These are phyloP conservation scores for Pararge aegeria DNA, from an alignment of 1,140 invertebrate genomes.

Conservation along the genomic window DNA sequence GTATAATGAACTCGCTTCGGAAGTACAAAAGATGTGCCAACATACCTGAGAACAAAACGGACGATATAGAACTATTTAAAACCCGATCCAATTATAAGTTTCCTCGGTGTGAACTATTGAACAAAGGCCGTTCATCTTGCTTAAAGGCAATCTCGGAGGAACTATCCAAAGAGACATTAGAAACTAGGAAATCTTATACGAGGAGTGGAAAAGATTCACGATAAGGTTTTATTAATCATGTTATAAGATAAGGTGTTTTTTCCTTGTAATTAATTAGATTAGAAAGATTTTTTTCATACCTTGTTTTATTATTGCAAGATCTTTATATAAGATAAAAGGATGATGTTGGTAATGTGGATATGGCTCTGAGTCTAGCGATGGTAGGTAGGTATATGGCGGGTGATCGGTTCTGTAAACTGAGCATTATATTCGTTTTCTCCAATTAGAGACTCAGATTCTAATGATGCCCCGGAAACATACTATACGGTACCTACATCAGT, in stretches of 20 bases:
- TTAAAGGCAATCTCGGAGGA: slow-evolving; percentile 53
- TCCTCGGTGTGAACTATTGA: slow-evolving; percentile 41
- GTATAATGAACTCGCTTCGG: slow-evolving; percentile 50
- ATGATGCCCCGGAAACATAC: too few species aligned
- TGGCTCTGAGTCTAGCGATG: too few species aligned
- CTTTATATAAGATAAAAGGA: too few species aligned
- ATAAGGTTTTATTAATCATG: neutral
- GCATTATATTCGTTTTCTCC: too few species aligned
- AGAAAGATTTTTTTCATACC: too few species aligned
- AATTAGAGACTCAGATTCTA: too few species aligned
- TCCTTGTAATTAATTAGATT: too few species aligned
- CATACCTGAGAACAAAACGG: slow-evolving; percentile 25
- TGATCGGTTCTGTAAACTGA: too few species aligned
- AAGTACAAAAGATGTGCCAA: slow-evolving; percentile 38
- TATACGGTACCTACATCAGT: too few species aligned
- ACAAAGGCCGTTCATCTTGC: slow-evolving; percentile 35
- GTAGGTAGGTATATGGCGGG: too few species aligned
- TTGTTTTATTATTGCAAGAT: too few species aligned
- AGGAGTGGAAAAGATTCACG: neutral
- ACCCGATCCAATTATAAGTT: slow-evolving; percentile 54
- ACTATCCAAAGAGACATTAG: slow-evolving; percentile 22
- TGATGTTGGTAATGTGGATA: too few species aligned
- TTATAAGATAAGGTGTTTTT: neutral
- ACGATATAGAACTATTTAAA: slow-evolving; percentile 36
- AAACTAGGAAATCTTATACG: slow-evolving; percentile 1